Percentiles rank a stretch among this genome's conserved stretches.
Evolutionary conservation across 2,113 vertebrate genomes (phyloP).

Genomic region (Tyrannus savana): DNA sequence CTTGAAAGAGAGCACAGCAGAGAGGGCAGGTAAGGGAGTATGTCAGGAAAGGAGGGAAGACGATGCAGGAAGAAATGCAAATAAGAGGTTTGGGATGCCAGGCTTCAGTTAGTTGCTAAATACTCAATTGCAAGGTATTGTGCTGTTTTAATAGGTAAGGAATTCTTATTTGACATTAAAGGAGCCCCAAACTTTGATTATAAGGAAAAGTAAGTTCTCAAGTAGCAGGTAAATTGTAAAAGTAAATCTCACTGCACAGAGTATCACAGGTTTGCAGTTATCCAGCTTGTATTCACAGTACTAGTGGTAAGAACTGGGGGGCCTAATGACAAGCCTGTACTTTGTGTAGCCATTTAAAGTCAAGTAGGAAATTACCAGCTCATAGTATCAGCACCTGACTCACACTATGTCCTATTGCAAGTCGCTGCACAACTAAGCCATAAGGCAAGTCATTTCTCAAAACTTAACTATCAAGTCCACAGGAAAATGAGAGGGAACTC

Average conservation of each 20-base stretch:
- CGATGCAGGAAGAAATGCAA: slow-evolving; percentile 18
- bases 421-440: not conserved
- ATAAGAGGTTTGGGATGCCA: not conserved
- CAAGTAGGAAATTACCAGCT: not conserved
- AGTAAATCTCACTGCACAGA: not conserved
- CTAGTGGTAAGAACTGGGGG: not conserved
- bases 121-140: not conserved
- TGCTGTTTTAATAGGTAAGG: not conserved
- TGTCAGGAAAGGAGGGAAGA: not conserved
- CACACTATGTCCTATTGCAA: not conserved
- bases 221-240: not conserved
- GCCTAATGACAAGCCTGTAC: not conserved
- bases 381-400: not conserved
- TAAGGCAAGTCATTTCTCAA: not conserved
- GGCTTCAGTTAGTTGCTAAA: slow-evolving; percentile 7
- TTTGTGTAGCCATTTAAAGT: not conserved
- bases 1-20: slow-evolving; percentile 41
- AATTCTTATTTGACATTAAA: not conserved
- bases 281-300: not conserved
- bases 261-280: not conserved
- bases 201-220: not conserved
- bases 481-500: not conserved
- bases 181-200: not conserved
- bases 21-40: not conserved
- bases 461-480: not conserved